A percentile compares a stretch with the other conserved stretches of the same genome.
Evolutionary conservation across 1,140 invertebrate genomes (phyloP).

Genomic region (Neocloeon triangulifer): DNA sequence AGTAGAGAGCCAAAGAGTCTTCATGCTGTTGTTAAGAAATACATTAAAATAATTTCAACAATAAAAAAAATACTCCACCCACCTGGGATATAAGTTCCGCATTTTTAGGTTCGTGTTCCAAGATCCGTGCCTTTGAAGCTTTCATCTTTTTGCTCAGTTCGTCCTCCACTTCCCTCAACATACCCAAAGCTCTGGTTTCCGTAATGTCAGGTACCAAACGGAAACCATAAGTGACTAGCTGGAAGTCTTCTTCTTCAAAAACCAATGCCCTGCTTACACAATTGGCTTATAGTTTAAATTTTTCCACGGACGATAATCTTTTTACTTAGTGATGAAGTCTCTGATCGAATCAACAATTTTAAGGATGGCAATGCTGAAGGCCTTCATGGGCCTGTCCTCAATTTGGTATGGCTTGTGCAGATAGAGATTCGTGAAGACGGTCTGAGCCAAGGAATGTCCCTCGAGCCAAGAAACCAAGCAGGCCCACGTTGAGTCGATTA

Average conservation of each 20-base stretch:
- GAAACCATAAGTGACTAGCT: conserved; percentile 82
- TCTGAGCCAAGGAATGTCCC: conserved; percentile 88
- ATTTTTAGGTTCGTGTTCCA: conserved; percentile 20
- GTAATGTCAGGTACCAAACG: conserved; percentile 61
- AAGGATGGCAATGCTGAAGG: conserved; percentile 69
- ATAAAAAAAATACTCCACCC: conserved; percentile 5
- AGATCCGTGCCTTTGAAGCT: conserved; percentile 12
- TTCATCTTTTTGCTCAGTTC: conserved; percentile 56
- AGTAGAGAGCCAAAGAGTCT: conserved; percentile 41
- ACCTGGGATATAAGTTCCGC: conserved; percentile 19
- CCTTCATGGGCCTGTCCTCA: conserved; percentile 57
- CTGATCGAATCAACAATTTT: conserved; percentile 81
- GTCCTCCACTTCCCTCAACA: conserved; percentile 81
- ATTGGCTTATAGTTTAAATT: conserved; percentile 3
- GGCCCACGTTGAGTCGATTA: conserved; percentile 80
- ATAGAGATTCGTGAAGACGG: conserved; percentile 91
- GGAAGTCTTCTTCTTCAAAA: conserved; percentile 91
- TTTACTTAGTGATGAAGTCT: conserved; percentile 65
- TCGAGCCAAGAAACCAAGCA: conserved; percentile 89
- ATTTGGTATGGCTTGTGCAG: conserved; percentile 76
- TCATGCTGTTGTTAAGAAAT: conserved; percentile 21
- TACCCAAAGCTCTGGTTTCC: conserved; percentile 53
- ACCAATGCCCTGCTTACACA: conserved; percentile 40
- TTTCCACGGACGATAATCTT: conserved; percentile 9
- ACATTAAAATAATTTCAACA: conserved; percentile 5